Evolutionary conservation across 1,140 invertebrate genomes (phyloP).

Genomic region (Holcopasites calliopsidis): DNA sequence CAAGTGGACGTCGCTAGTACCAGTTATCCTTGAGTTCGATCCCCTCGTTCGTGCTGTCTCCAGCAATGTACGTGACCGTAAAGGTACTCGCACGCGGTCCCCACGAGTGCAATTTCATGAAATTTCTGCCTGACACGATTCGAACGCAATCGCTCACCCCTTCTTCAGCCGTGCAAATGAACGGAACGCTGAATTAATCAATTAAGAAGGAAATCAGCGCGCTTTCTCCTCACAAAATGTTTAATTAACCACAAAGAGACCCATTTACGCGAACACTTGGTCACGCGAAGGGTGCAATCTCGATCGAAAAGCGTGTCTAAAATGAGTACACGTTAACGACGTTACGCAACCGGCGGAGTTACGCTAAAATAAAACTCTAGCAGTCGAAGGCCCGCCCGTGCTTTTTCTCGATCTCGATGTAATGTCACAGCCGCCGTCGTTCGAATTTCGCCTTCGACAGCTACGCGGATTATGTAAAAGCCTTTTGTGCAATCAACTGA

Average conservation of each 20-base stretch:
- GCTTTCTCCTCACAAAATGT: background rate
- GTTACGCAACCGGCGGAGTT: background rate
- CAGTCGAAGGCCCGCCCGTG: background rate
- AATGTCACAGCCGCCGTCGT: slow-evolving; percentile 9
- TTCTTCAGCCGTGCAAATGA: too few species aligned
- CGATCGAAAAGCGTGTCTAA: background rate
- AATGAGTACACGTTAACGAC: background rate
- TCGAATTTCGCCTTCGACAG: slow-evolving; percentile 26
- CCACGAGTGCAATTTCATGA: background rate
- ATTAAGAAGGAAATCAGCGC: background rate
- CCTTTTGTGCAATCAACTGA: background rate
- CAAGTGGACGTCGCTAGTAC: slow-evolving; percentile 48
- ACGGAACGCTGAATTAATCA: background rate
- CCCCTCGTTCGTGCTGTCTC: slow-evolving; percentile 51
- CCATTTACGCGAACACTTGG: background rate
- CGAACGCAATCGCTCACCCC: slow-evolving; percentile 37
- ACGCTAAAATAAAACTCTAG: background rate
- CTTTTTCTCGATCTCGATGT: background rate
- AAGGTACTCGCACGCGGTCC: slow-evolving; percentile 9
- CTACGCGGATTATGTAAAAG: background rate
- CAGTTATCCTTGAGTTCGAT: slow-evolving; percentile 77
- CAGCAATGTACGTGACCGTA: slow-evolving; percentile 40
- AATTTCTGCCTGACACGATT: slow-evolving; percentile 36
- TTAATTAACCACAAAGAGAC: background rate
- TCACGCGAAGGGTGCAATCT: background rate